Percentiles rank a stretch among this genome's conserved stretches.
phyloP scores from a whole-genome alignment of 2,888 invertebrate genomes.

The Cotesia congregata region DNA sequence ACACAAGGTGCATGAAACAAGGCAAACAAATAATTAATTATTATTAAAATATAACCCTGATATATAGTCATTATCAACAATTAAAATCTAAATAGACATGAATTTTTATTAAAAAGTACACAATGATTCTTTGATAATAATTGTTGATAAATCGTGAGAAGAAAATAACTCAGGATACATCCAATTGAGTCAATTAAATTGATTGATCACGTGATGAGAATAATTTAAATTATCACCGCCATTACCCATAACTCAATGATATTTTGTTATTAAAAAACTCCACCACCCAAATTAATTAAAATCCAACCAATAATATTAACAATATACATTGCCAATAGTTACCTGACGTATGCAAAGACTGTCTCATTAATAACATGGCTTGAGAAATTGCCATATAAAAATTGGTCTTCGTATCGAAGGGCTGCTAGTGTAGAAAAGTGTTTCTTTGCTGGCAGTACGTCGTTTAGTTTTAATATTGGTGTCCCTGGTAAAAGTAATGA shows the following conservation, averaged over 20 bases:
- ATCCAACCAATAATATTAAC: slow-evolving; percentile 7
- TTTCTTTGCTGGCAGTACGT: slow-evolving; percentile 61
- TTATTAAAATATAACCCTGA: slow-evolving; percentile 48
- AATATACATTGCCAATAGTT: background rate
- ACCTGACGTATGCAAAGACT: slow-evolving; percentile 81
- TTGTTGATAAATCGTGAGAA: slow-evolving; percentile 29
- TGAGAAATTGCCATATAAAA: slow-evolving; percentile 75
- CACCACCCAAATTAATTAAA: background rate
- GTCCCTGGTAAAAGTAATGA: slow-evolving; percentile 85
- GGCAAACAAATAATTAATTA: slow-evolving; percentile 58
- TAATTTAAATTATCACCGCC: background rate
- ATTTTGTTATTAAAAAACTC: background rate
- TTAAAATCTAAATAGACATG: background rate
- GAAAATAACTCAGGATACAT: slow-evolving; percentile 46
- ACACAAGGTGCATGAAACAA: slow-evolving; percentile 60
- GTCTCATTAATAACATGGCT: slow-evolving; percentile 68
- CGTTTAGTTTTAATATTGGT: slow-evolving; percentile 73
- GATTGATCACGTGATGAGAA: slow-evolving; percentile 23
- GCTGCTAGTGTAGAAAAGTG: slow-evolving; percentile 69
- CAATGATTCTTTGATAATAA: slow-evolving; percentile 8
- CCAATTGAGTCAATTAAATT: slow-evolving; percentile 49
- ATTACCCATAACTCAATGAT: background rate
- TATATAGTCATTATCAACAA: background rate
- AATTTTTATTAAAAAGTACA: background rate
- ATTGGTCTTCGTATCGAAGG: slow-evolving; percentile 73